These are phyloP conservation scores for Telenomus remus DNA, from an alignment of 1,140 invertebrate genomes.

Conservation along the genomic window DNA sequence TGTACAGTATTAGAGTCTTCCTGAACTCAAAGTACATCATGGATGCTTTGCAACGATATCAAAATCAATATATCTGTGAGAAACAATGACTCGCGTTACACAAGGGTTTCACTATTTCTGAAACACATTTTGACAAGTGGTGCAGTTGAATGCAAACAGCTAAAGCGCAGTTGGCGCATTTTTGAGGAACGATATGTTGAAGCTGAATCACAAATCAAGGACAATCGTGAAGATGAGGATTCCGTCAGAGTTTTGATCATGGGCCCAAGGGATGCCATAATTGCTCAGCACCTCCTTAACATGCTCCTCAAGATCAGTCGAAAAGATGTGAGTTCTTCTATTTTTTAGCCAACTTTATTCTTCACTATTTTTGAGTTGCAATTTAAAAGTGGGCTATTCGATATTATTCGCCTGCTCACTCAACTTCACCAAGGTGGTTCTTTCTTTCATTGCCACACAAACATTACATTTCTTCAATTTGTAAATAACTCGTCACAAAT, in stretches of 20 bases:
- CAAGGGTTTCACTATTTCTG: background rate
- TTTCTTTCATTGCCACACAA: too few relatives aligned
- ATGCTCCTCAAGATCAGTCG: constrained; percentile 29
- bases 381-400: constrained; percentile 17
- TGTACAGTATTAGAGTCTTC: constrained; percentile 1
- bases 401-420: background rate
- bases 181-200: constrained; percentile 3
- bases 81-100: constrained; percentile 2
- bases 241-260: constrained; percentile 4
- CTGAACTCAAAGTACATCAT: constrained; percentile 7
- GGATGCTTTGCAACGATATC: constrained; percentile 11
- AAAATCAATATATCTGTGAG: constrained; percentile 25
- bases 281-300: constrained; percentile 11
- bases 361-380: background rate
- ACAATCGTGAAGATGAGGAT: constrained; percentile 19
- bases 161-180: constrained; percentile 2
- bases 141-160: background rate
- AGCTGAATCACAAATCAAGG: constrained; percentile 7
- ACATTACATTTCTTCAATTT: too few relatives aligned
- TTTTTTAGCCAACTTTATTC: constrained; percentile 7
- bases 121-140: background rate
- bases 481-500: too few relatives aligned
- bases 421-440: too few relatives aligned
- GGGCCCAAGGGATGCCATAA: constrained; percentile 1
- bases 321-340: constrained; percentile 31